Conservation (phyloP, 2,797 vertebrate species). For the Tapirus indicus region DNA sequence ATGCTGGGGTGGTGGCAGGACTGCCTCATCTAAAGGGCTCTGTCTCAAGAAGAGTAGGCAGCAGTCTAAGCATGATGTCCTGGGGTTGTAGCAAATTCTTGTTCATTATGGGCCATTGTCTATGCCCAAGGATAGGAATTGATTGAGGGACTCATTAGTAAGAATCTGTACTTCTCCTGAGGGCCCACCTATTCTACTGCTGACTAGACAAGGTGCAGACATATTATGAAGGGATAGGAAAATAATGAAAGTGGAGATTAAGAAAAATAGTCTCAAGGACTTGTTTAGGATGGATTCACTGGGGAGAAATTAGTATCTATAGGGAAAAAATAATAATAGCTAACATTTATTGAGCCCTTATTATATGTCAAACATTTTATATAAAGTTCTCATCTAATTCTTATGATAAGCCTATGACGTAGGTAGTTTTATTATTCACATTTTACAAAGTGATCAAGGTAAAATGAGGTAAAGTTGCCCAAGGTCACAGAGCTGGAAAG, state of each 20-base stretch:
- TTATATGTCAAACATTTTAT: neutral
- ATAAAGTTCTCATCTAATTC: constrained; percentile 45
- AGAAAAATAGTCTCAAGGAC: neutral
- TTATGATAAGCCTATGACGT: neutral
- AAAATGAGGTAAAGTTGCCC: constrained; percentile 37
- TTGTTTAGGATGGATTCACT: constrained; percentile 7
- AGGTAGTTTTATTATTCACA: neutral
- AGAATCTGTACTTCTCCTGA: neutral
- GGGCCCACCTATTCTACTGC: neutral
- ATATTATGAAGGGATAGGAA: neutral
- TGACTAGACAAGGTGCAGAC: neutral
- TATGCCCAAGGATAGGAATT: neutral
- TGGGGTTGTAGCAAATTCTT: constrained; percentile 41
- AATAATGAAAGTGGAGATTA: constrained; percentile 14
- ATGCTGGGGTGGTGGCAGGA: neutral
- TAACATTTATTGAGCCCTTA: constrained; percentile 29
- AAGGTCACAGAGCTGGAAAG: constrained; percentile 14
- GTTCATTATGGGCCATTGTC: neutral
- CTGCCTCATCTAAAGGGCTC: neutral
- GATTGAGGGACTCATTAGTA: neutral
- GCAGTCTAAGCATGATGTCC: neutral
- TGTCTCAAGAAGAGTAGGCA: neutral
- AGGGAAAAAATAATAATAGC: neutral
- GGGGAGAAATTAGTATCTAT: neutral
- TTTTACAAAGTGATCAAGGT: neutral